phyloP scores from a whole-genome alignment of 2,888 invertebrate species.

The Erebia palarica region DNA sequence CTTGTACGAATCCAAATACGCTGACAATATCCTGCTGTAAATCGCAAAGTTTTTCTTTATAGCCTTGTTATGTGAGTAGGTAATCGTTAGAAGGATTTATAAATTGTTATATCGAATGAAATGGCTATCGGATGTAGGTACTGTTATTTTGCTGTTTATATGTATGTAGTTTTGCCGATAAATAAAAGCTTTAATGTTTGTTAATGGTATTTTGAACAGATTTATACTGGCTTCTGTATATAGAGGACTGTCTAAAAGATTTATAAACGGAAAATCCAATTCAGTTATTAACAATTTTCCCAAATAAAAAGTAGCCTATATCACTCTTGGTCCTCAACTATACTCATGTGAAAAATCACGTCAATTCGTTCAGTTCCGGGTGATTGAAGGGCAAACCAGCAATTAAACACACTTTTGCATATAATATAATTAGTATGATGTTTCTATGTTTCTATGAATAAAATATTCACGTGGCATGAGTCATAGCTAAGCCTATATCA shows the following conservation, averaged over 20 bases:
- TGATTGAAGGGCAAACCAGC: no score
- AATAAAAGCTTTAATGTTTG: not conserved
- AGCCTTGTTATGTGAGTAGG: conserved; percentile 52
- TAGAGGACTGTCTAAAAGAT: no score
- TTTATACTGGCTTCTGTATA: no score
- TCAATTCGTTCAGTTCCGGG: no score
- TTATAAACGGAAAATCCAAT: not conserved
- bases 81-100: conserved; percentile 26
- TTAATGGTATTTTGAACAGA: not conserved
- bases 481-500: no score
- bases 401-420: no score
- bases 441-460: no score
- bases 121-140: not conserved
- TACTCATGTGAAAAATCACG: no score
- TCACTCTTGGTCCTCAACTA: no score
- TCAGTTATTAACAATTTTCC: not conserved
- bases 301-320: no score
- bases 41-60: conserved; percentile 62
- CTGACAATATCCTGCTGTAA: conserved; percentile 45
- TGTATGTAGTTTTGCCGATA: not conserved
- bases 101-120: conserved; percentile 13
- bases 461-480: no score
- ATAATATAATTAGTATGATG: no score
- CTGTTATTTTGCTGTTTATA: not conserved
- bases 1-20: conserved; percentile 50